These are phyloP conservation scores for Alosa sapidissima DNA, from an alignment of 2,797 vertebrate genomes.

Conservation along the genomic window DNA sequence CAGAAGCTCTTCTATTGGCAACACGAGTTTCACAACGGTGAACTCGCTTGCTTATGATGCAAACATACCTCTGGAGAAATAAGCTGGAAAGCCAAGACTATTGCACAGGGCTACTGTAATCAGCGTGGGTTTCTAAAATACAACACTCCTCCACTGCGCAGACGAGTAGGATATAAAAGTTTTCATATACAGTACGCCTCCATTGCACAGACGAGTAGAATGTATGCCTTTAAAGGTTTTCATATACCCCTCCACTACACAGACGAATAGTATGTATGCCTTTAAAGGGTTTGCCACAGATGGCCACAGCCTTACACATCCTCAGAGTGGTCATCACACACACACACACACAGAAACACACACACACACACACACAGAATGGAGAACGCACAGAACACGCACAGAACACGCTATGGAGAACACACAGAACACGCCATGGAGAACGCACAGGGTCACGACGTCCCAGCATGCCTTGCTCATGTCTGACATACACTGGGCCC, in stretches of 20 bases:
- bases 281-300: background rate
- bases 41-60: background rate
- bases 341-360: too few relatives aligned
- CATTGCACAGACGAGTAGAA: too few relatives aligned
- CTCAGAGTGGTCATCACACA: background rate
- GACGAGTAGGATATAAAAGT: too few relatives aligned
- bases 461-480: background rate
- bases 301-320: too few relatives aligned
- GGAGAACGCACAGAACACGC: too few relatives aligned
- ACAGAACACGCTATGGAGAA: too few relatives aligned
- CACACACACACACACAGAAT: too few relatives aligned
- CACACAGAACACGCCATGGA: background rate
- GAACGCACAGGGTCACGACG: background rate
- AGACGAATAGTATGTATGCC: background rate
- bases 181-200: too few relatives aligned
- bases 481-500: background rate
- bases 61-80: constrained; percentile 1
- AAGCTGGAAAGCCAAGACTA: background rate
- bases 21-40: background rate
- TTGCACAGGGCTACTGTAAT: background rate
- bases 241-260: too few relatives aligned
- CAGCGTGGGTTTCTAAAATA: background rate
- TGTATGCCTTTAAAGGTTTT: too few relatives aligned
- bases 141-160: background rate
- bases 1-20: background rate